Percentiles rank a stretch among this genome's conserved stretches.
Evolutionary conservation across 2,113 vertebrate species (phyloP).

Genomic region (Eulemur macaco): DNA sequence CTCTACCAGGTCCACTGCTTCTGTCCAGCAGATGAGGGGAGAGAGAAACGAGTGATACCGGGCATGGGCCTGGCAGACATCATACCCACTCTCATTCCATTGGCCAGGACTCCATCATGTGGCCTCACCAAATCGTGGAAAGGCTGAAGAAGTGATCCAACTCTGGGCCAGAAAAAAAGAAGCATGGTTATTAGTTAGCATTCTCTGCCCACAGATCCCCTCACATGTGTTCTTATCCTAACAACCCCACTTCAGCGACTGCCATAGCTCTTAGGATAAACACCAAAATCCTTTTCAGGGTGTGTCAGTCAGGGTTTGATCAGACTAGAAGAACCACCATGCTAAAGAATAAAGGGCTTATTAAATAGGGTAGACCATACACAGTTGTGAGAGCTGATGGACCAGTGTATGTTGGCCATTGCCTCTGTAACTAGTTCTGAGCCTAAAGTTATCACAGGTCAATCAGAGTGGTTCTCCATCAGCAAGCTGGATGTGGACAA

Average conservation of each 20-base stretch:
- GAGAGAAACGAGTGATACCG: neutral
- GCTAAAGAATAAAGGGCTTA: neutral
- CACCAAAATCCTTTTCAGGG: neutral
- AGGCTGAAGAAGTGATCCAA: neutral
- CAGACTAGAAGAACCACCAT: neutral
- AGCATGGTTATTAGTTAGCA: neutral
- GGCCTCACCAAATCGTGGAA: neutral
- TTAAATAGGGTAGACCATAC: neutral
- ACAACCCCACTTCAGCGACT: neutral
- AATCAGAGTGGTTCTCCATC: neutral
- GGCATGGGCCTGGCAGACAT: neutral
- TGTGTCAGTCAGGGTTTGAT: neutral
- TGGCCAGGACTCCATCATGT: neutral
- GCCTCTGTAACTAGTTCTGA: neutral
- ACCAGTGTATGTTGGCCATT: neutral
- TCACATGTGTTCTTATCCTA: neutral
- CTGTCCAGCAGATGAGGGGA: neutral
- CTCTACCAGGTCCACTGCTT: neutral
- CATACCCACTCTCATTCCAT: neutral
- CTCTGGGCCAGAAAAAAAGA: neutral
- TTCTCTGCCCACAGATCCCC: neutral
- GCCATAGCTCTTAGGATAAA: neutral
- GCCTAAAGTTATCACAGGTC: neutral
- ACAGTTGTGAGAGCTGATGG: neutral
- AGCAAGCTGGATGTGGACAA: neutral